Base-by-base conservation (phyloP, 2,113 vertebrate genomes). In the Megalops atlanticus region DNA sequence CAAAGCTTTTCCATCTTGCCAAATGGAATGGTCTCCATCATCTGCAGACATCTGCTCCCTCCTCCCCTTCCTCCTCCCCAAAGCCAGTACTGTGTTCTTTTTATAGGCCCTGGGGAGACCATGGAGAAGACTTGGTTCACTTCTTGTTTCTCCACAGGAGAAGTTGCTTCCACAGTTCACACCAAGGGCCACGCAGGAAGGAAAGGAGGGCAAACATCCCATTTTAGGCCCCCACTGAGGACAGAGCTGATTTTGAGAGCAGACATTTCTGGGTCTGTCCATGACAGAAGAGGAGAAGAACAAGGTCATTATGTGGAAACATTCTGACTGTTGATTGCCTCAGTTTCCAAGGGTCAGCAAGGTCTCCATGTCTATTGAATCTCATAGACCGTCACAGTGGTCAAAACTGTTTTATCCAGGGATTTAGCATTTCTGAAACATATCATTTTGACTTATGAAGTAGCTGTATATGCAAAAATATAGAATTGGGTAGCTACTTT, bases 161-260 rank as follows among this genome's bases (percentile, higher is more conserved):
- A 80, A 72, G 83, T 83, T 12, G 27, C 84, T 83, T 38, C 73
- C 87, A 84, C 41, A 85, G 85, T 90, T 90, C 80, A 84, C 85
- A 83, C 68, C 80, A 87, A 80, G 58, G 81, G 88, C 81, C 78
- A 85, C 80, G 89, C 85, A 85, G 89, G 84, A 88, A 88, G 80
- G 69, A 88, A 82, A 82, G 68, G 39, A 70, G 74, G 73, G 85
- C 79, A 78, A 85, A 87, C 74, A 47, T 74, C 82, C 77, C 76
- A 77, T 82, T 88, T 88, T 88, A 87, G 80, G 74, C 84, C 87
- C 89, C 86, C 82, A 18, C 64, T 33, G 76, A 81, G 84, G 82
- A 82, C 27, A 27, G 72, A 76, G 80, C 81, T 91, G 85, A 92
- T 89, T 77, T 84, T 83, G 85, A 38, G 75, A 91, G 78, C 93